These are phyloP conservation scores for Salpingus planirostris DNA, from an alignment of 2,888 invertebrate genomes.

Conservation along the genomic window DNA sequence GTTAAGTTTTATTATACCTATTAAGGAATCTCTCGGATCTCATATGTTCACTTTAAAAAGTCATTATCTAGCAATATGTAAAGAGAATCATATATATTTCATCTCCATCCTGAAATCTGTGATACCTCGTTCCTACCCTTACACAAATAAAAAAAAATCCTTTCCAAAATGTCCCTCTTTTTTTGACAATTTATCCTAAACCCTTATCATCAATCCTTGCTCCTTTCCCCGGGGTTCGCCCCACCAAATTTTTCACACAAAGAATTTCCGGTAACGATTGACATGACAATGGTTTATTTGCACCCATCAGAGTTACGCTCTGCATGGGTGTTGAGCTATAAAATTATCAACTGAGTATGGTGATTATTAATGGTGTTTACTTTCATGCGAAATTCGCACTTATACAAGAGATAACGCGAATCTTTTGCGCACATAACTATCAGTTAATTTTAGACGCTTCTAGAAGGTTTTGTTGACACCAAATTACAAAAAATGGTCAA, in stretches of 20 bases:
- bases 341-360: too few species aligned
- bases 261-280: conserved; percentile 1
- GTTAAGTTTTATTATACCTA: conserved; percentile 18
- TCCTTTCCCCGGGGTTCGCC: conserved; percentile 8
- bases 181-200: conserved; percentile 2
- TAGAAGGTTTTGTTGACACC: too few species aligned
- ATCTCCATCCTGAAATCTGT: conserved; percentile 32
- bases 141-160: conserved; percentile 8
- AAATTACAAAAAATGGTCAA: too few species aligned
- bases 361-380: too few species aligned
- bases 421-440: too few species aligned
- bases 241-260: conserved; percentile 7
- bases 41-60: conserved; percentile 28
- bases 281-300: too few species aligned
- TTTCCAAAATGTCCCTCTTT: conserved; percentile 1
- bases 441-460: too few species aligned
- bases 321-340: too few species aligned
- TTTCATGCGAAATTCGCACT: too few species aligned
- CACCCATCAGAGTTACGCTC: too few species aligned
- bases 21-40: conserved; percentile 31
- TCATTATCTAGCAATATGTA: conserved; percentile 22
- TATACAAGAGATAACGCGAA: too few species aligned
- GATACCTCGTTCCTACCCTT: conserved; percentile 22
- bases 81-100: conserved; percentile 17
- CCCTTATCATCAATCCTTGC: conserved; percentile 1